These are phyloP conservation scores for Microtus ochrogaster DNA, from an alignment of 2,113 vertebrate species.

Conservation along the genomic window DNA sequence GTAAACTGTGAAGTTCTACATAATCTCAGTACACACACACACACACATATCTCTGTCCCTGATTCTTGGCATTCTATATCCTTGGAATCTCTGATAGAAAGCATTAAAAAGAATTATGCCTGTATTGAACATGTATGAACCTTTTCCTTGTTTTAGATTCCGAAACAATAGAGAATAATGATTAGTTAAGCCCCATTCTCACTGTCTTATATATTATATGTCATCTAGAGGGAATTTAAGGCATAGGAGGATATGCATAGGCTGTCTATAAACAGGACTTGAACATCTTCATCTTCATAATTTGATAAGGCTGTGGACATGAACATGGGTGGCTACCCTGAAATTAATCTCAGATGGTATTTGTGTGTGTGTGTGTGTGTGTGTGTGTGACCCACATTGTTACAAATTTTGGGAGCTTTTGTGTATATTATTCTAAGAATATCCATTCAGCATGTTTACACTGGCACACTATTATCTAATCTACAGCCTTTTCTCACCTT, in stretches of 20 bases:
- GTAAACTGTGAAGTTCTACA: neutral
- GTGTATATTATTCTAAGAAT: constrained; percentile 36
- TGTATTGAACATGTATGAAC: neutral
- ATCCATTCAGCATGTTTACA: constrained; percentile 40
- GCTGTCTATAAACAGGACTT: neutral
- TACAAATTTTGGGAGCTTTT: neutral
- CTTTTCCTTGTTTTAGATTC: neutral
- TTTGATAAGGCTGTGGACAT: neutral
- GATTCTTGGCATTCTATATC: neutral
- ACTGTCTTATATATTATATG: neutral
- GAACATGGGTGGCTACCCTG: neutral
- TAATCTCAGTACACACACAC: neutral
- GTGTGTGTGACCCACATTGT: neutral
- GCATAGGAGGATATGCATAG: neutral
- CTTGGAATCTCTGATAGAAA: neutral
- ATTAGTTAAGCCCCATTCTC: neutral
- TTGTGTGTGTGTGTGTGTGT: no score
- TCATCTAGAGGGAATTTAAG: neutral
- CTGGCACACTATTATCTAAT: constrained; percentile 14
- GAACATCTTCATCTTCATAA: neutral
- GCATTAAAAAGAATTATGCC: neutral
- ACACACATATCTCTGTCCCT: neutral
- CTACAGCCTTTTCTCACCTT: neutral
- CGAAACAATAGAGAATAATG: neutral
- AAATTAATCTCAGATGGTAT: neutral